Base-by-base conservation (phyloP, 2,888 invertebrate species). In the Drosophila diplacantha region DNA sequence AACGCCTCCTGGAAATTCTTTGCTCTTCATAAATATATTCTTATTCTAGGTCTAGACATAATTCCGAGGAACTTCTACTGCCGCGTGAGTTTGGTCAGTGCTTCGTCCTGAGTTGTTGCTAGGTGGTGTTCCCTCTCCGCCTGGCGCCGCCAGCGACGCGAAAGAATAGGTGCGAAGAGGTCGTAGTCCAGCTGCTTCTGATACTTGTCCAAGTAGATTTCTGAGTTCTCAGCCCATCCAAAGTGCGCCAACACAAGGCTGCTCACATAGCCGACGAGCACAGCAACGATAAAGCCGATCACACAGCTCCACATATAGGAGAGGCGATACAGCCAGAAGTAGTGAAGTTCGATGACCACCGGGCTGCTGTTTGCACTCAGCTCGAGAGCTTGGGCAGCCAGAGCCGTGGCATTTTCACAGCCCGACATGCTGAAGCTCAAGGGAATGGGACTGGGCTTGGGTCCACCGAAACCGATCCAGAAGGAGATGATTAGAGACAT, bases 391-490 rank as follows among this genome's bases (percentile, higher is more conserved):
- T 67, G 44, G 5, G 58, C 57, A 22, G 61, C 52, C 16, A 64
- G 49, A 3, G 43, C 18, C 0, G 76, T 78, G 6, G 38, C 50
- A 53, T 77, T 80, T 5, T 47, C 60, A 74, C 94, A 94, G 24
- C 91, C 92, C 4, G 89, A 90, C 1, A 89, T 90, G 38, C 89
- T 90, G 4, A 92, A 88, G 0, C 92, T 91, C 38, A 94, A 84
- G 41, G 87, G 88, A 9, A 87, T 85, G 2, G 91, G 85, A 0
- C 89, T 84, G 0, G 94, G 94, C 72, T 93, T 93, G 0, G 95
- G 93, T 2, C 92, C 92, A 0, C 95, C 96, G 85, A 97, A 95
- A 50, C 95, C 96, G 75, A 96, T 92, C 94, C 94, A 95, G 43
- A 96, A 89, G 1, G 93, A 92, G 60, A 95, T 86, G 0, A 90